phyloP scores from a whole-genome alignment of 2,797 vertebrate genomes.

The Erithacus rubecula region DNA sequence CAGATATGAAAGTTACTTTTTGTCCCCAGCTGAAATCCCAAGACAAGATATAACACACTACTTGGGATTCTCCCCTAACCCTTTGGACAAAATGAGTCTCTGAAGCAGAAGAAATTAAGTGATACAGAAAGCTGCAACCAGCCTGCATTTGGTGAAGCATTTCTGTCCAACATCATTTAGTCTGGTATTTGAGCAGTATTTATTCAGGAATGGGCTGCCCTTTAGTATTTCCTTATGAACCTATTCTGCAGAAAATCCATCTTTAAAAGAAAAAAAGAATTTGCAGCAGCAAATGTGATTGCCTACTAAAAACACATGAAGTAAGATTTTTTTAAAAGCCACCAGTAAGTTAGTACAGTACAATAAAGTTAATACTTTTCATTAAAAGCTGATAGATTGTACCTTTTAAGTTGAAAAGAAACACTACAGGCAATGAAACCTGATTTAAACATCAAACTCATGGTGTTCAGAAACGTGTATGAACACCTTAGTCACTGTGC shows the following conservation, averaged over 20 bases:
- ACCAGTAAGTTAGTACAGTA: not conserved
- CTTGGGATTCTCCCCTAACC: not conserved
- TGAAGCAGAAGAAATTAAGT: not conserved
- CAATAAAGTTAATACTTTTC: not conserved
- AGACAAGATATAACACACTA: not conserved
- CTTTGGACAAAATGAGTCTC: not conserved
- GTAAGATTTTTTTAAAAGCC: not conserved
- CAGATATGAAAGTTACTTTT: not conserved
- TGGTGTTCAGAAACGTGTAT: accelerated
- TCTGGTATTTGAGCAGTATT: not conserved
- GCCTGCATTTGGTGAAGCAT: not conserved
- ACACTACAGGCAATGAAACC: not conserved
- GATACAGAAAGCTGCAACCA: not conserved
- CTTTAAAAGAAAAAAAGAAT: not conserved
- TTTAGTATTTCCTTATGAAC: not conserved
- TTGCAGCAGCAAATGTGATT: not conserved
- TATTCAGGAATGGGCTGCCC: not conserved
- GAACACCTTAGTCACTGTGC: not conserved
- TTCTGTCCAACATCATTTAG: not conserved
- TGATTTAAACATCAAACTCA: not conserved
- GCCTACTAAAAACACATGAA: not conserved
- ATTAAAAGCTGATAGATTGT: not conserved
- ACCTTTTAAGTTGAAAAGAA: not conserved
- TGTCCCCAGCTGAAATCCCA: not conserved
- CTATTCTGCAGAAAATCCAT: not conserved